These are phyloP conservation scores for Eutrigla gurnardus DNA, from an alignment of 2,797 vertebrate genomes.

Conservation along the genomic window DNA sequence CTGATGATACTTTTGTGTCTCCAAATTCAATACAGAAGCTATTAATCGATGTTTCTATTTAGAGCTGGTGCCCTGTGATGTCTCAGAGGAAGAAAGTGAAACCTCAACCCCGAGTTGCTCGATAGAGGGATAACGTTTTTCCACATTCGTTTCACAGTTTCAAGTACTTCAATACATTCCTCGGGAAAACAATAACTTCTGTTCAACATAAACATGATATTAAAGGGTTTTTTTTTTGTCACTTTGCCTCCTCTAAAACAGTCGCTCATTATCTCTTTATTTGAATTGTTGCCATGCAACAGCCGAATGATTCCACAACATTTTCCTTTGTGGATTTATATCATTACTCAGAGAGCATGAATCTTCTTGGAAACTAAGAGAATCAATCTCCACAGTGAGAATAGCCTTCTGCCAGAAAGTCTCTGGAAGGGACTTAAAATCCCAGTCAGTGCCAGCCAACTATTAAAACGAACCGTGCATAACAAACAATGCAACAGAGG, in stretches of 20 bases:
- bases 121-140: conserved; percentile 29
- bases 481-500: conserved; percentile 44
- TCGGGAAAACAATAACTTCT: conserved; percentile 31
- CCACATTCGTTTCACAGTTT: conserved; percentile 29
- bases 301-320: conserved; percentile 44
- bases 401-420: conserved; percentile 44
- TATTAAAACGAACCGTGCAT: conserved; percentile 52
- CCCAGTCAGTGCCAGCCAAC: conserved; percentile 39
- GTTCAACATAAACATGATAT: conserved; percentile 33
- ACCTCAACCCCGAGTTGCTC: conserved; percentile 47
- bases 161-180: conserved; percentile 19
- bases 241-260: conserved; percentile 33
- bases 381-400: conserved; percentile 55
- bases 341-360: conserved; percentile 54
- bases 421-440: conserved; percentile 41
- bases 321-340: conserved; percentile 54
- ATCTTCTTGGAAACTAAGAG: conserved; percentile 51
- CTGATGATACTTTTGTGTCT: conserved; percentile 63
- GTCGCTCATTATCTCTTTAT: conserved; percentile 48
- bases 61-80: conserved; percentile 64
- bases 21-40: conserved; percentile 60
- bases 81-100: conserved; percentile 71
- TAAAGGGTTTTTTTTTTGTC: conserved; percentile 37
- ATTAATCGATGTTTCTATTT: conserved; percentile 79
- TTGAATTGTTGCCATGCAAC: conserved; percentile 73